Conservation (phyloP, 2,888 invertebrate species). For the Helicoverpa assulta region DNA sequence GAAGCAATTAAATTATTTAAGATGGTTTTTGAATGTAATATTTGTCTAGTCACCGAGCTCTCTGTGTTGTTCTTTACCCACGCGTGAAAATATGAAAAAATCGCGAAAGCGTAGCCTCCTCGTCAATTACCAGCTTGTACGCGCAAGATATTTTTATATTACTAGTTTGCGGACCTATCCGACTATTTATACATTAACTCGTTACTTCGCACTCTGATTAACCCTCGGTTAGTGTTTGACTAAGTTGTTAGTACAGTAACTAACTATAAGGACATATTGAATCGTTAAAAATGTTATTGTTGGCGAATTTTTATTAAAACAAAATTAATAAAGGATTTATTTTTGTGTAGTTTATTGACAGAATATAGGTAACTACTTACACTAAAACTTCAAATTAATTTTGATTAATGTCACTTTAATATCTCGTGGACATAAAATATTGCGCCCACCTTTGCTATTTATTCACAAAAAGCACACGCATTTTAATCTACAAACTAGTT, state of each 20-base stretch:
- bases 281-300: background rate
- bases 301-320: too few relatives aligned
- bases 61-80: conserved; percentile 40
- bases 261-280: conserved; percentile 19
- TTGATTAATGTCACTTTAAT: conserved; percentile 12
- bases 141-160: conserved; percentile 56
- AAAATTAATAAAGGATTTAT: too few relatives aligned
- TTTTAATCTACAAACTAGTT: conserved; percentile 13
- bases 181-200: conserved; percentile 36
- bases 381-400: background rate
- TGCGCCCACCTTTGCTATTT: background rate
- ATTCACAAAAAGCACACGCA: background rate
- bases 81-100: conserved; percentile 69
- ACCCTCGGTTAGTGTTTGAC: conserved; percentile 24
- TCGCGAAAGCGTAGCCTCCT: conserved; percentile 72
- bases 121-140: conserved; percentile 51
- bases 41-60: conserved; percentile 8
- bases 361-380: background rate
- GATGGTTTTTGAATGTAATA: background rate
- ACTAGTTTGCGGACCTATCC: conserved; percentile 43
- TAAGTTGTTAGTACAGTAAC: conserved; percentile 32
- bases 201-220: conserved; percentile 50
- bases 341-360: background rate
- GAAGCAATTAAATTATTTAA: too few relatives aligned
- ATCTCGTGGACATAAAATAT: conserved; percentile 3